Evolutionary conservation across 2,797 vertebrate species (phyloP).

Genomic region (Paedocypris micromegethes): DNA sequence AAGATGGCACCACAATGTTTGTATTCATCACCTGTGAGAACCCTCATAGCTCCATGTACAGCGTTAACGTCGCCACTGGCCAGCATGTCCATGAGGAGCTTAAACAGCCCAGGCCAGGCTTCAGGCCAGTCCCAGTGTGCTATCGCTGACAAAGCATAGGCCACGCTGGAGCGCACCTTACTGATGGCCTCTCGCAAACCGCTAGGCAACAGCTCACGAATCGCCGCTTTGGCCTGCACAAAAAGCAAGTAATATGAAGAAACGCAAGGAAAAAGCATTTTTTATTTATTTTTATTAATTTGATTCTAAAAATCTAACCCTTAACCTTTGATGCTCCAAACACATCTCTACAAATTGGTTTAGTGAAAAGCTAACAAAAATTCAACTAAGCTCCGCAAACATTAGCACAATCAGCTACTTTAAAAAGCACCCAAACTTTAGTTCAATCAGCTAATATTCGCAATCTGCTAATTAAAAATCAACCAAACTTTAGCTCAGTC

Average conservation of each 20-base stretch:
- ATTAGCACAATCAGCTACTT: too few relatives aligned
- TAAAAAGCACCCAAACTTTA: too few relatives aligned
- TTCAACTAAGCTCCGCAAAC: too few relatives aligned
- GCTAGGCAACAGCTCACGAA: conserved; percentile 84
- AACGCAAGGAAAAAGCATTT: too few relatives aligned
- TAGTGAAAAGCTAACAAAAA: too few relatives aligned
- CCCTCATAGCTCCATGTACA: conserved; percentile 96
- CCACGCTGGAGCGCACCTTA: conserved; percentile 96
- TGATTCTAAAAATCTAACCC: too few relatives aligned
- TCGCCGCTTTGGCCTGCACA: conserved; percentile 88
- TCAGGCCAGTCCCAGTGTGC: conserved; percentile 99
- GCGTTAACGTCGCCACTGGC: conserved; percentile 90
- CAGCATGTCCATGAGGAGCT: conserved; percentile 96
- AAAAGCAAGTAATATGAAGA: not conserved
- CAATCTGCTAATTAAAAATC: too few relatives aligned
- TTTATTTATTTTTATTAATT: too few relatives aligned
- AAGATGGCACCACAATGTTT: not conserved
- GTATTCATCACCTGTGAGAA: conserved; percentile 83
- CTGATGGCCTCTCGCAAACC: conserved; percentile 93
- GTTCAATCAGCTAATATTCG: too few relatives aligned
- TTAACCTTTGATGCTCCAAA: too few relatives aligned
- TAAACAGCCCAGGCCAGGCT: conserved; percentile 96
- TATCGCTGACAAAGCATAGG: conserved; percentile 93
- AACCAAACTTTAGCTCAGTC: too few relatives aligned
- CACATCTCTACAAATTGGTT: too few relatives aligned